Conservation (phyloP, 2,888 invertebrate genomes). For the Flexamia atlantica region DNA sequence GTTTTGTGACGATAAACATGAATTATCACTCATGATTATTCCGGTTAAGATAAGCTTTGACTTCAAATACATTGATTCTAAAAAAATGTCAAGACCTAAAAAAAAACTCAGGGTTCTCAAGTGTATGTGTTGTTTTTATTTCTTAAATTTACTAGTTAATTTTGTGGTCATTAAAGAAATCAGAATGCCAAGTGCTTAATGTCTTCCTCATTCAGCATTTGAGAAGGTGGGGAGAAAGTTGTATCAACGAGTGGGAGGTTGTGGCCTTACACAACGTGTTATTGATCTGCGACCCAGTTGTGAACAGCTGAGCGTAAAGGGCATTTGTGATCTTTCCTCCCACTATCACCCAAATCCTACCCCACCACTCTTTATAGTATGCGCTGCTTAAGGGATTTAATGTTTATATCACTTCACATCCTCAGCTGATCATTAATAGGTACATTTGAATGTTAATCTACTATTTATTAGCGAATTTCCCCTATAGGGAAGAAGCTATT, state of each 20-base stretch:
- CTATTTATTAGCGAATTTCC: no score
- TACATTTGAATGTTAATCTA: no score
- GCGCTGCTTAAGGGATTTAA: constrained; percentile 6
- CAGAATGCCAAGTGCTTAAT: no score
- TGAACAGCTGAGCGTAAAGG: constrained; percentile 25
- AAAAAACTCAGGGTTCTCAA: no score
- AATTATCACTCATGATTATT: no score
- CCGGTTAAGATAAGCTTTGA: no score
- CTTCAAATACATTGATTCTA: no score
- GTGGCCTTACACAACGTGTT: constrained; percentile 13
- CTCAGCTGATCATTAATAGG: no score
- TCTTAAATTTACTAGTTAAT: not conserved
- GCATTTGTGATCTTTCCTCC: constrained; percentile 5
- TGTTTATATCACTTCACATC: no score
- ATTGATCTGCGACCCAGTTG: constrained; percentile 41
- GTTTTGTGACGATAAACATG: no score
- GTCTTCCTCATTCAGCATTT: not conserved
- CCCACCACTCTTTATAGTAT: not conserved
- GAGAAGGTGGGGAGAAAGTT: constrained; percentile 5
- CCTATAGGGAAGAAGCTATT: no score
- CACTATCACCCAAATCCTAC: not conserved
- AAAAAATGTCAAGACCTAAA: no score
- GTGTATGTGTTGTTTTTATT: not conserved
- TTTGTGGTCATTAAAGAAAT: not conserved
- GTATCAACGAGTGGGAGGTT: constrained; percentile 11